These are phyloP conservation scores for Rhombomys opimus DNA, from an alignment of 2,113 vertebrate species.

Conservation along the genomic window DNA sequence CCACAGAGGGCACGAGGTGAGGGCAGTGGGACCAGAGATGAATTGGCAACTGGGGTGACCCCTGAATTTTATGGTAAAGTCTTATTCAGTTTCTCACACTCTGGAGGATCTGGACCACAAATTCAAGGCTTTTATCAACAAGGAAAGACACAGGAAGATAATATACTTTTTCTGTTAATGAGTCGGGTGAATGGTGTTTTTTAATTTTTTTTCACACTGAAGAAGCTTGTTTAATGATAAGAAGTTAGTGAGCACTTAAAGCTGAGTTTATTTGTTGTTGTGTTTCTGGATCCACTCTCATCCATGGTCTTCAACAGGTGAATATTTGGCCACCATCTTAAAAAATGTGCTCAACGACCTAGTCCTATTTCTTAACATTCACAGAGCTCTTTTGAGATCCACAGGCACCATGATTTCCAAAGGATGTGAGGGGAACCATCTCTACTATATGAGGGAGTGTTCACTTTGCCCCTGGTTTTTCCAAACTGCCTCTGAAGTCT, in stretches of 20 bases:
- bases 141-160: rapidly evolving
- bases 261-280: slow-evolving; percentile 66
- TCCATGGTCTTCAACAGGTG: slow-evolving; percentile 74
- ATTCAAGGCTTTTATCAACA: neutral
- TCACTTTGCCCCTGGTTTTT: slow-evolving; percentile 41
- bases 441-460: slow-evolving; percentile 32
- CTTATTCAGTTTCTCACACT: slow-evolving; percentile 82
- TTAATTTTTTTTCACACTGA: slow-evolving; percentile 19
- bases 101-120: slow-evolving; percentile 69
- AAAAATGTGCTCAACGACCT: slow-evolving; percentile 25
- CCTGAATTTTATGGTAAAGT: slow-evolving; percentile 76
- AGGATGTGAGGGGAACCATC: slow-evolving; percentile 57
- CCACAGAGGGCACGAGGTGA: slow-evolving; percentile 87
- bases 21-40: slow-evolving; percentile 87
- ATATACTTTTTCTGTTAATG: rapidly evolving
- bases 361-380: slow-evolving; percentile 76
- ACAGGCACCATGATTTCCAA: slow-evolving; percentile 76
- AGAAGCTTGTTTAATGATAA: slow-evolving; percentile 69
- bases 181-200: rapidly evolving
- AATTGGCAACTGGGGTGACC: slow-evolving; percentile 80
- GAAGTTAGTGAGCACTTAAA: slow-evolving; percentile 74
- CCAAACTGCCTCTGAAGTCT: slow-evolving; percentile 68
- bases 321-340: slow-evolving; percentile 67
- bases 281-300: slow-evolving; percentile 82
- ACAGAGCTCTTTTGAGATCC: neutral